These are phyloP conservation scores for Danaus melanippus DNA, from an alignment of 1,140 invertebrate species.

Conservation along the genomic window DNA sequence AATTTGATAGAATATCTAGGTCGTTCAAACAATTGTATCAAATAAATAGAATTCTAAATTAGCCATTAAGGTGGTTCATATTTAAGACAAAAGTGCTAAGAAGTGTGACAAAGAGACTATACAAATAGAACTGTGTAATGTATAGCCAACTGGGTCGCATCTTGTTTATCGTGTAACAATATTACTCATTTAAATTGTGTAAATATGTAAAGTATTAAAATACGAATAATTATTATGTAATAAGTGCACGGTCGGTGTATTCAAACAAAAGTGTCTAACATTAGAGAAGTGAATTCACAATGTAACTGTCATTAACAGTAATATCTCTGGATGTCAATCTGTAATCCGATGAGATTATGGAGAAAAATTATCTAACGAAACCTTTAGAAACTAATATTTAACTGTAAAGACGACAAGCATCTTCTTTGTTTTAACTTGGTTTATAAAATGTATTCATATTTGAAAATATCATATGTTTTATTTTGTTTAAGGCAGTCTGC, in stretches of 20 bases:
- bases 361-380: too few relatives aligned
- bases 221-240: constrained; percentile 31
- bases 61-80: constrained; percentile 44
- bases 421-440: too few relatives aligned
- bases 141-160: constrained; percentile 47
- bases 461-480: too few relatives aligned
- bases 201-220: constrained; percentile 32
- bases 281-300: too few relatives aligned
- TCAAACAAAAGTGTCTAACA: too few relatives aligned
- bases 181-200: constrained; percentile 42
- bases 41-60: constrained; percentile 61
- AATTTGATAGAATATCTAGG: constrained; percentile 41
- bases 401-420: too few relatives aligned
- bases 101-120: constrained; percentile 43
- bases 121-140: constrained; percentile 34
- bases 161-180: constrained; percentile 46
- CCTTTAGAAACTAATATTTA: too few relatives aligned
- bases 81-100: constrained; percentile 51
- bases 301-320: too few relatives aligned
- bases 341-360: too few relatives aligned
- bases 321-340: too few relatives aligned
- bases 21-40: constrained; percentile 59
- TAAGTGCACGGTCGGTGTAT: constrained; percentile 21
- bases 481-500: too few relatives aligned
- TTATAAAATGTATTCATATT: too few relatives aligned